Evolutionary conservation across 2,113 vertebrate genomes (phyloP), one percentile per base, ranked within the genome.

Genomic region (Centropus bengalensis): DNA sequence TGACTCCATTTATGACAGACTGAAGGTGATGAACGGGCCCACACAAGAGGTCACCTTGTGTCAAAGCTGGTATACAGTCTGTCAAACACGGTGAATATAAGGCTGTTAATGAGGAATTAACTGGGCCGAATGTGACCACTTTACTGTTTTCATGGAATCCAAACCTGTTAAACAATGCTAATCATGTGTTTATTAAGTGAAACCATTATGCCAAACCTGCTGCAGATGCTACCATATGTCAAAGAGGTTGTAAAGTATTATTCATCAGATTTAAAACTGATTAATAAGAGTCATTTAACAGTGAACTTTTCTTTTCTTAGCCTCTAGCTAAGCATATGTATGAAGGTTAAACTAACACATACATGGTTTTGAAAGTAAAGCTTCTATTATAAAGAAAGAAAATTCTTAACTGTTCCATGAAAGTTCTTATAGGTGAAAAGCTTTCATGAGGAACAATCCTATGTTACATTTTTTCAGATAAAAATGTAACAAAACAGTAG

Each of bases 101-200:
- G 96, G 93, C 94, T 97, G 95, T 94, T 98, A 98, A 98, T 98
- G 98, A 98, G 98, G 97, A 97, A 97, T 98, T 98, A 98, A 97
- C 96, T 97, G 97, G 97, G 97, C 93, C 97, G 94, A 97, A 96
- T 96, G 93, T 96, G 96, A 82, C 87, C 92, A 92, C 97, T 98
- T 96, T 92, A 97, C 95, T 97, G 95, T 98, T 98, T 98, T 94
- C 93, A 91, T 97, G 91, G 83, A 91, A 96, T 96, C 95, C 73
- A 96, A 97, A 97, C 94, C 96, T 95, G 95, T 97, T 98, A 97
- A 97, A 98, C 97, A 98, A 98, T 98, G 97, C 98, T 98, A 98
- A 98, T 98, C 97, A 97, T 97, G 97, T 98, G 97, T 98, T 98
- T 98, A 98, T 98, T 98, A 98, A 98, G 97, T 97, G 97, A 98